Evolutionary conservation across 92 coral and sea anemone genomes (phyloP), one percentile per base, ranked within the genome.

Genomic region (Isaurus tuberculatus): DNA sequence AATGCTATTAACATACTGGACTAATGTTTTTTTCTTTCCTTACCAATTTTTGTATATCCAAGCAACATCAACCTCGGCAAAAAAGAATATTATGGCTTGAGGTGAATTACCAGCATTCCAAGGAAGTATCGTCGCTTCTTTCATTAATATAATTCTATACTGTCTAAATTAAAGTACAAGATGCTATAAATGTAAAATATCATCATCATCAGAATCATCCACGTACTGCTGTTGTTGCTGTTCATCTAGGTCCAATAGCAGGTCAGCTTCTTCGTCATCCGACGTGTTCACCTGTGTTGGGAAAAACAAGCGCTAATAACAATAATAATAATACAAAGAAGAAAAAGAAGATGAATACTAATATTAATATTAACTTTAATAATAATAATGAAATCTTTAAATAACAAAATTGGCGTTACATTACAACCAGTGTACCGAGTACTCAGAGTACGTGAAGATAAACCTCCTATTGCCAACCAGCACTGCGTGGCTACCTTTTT

Each of bases 201-300:
- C 80, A 2, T 74, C 82, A 26, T 77, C 82, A 23, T 77, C 82
- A 0, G 82, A 77, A 27, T 77, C 82, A 16, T 77, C 82, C 15
- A 34, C 70, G 25, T 22, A 77, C 36, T 77, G 82, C 20, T 77
- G 70, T 4, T 58, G 51, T 22, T 53, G 42, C 2, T 33, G 49
- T 25, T 57, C 70, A 25, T 60, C 70, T 27, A 77, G 14, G n/a
- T 77, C 36, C 15, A 77, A 25, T 58, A 77, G 19, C 20, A 77
- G 28, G 70, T 77, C 82, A 22, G 70, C 82, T 77, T 77, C 67
- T 2, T 77, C 82, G 70, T 77, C 82, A 15, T 77, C 82, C 16
- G 82, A 77, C 13, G 68, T 77, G 26, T 77, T 65, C 30, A 77
- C 82, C 82, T 77, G 32, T 63, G 31, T 28, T 22, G 8, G 14